These are phyloP conservation scores for Phodopus roborovskii DNA, from an alignment of 2,113 vertebrate species.

Conservation along the genomic window DNA sequence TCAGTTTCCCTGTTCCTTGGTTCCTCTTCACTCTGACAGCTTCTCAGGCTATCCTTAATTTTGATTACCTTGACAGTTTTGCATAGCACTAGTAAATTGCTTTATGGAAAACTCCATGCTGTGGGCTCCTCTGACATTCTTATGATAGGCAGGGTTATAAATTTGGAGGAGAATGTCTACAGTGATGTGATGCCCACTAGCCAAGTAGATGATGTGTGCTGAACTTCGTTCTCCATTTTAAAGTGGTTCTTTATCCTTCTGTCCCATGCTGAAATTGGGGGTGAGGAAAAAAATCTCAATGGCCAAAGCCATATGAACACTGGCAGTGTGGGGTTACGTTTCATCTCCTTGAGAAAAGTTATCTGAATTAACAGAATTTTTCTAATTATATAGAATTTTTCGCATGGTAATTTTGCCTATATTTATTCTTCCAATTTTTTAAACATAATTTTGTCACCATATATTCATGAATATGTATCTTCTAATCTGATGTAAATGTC, in stretches of 20 bases:
- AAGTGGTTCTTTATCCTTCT: neutral
- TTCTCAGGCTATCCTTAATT: conserved; percentile 9
- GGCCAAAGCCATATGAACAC: neutral
- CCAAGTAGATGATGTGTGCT: neutral
- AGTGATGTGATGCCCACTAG: neutral
- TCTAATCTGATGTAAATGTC: neutral
- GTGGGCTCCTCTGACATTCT: neutral
- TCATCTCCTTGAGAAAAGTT: neutral
- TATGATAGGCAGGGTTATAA: neutral
- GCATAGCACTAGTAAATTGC: neutral
- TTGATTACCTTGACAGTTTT: conserved; percentile 13
- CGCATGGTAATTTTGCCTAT: neutral
- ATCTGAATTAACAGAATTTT: neutral
- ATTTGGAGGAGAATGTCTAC: neutral
- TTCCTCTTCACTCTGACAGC: neutral
- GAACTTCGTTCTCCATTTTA: neutral
- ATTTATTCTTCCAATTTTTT: neutral
- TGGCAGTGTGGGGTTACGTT: fast-evolving
- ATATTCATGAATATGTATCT: neutral
- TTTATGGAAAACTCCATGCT: neutral
- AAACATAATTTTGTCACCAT: neutral
- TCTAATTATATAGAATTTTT: neutral
- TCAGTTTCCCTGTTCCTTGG: conserved; percentile 6
- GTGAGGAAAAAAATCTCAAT: too few species aligned
- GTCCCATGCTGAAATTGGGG: neutral